Base-by-base conservation (phyloP, 2,797 vertebrate genomes). In the Orientallactaga sibirica region DNA sequence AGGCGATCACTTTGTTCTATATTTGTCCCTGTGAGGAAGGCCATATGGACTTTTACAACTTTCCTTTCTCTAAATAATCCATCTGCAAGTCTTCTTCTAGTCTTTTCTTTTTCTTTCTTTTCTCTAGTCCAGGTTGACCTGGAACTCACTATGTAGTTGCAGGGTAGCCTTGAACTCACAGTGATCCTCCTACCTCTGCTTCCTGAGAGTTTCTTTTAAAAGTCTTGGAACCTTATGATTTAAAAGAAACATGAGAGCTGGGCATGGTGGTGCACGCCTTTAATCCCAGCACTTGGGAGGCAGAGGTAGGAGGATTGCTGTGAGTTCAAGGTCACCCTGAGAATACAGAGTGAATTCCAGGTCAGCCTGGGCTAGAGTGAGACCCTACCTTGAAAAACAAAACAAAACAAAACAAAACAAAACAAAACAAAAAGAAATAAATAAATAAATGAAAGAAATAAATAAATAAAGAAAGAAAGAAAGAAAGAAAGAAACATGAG, bases 21-120 rank as follows among this genome's bases (percentile, higher is more conserved):
- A 43, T 86, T 70, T 18, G 8, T 85, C 43, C 62, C 94, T 68
- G 64, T 88, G 77, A 76, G 81, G 55, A 86, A 94, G 87, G 77
- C 7, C n/a, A n/a, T 68, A 90, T 88, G 33, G 52, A 86, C 20
- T 91, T 85, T 16, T 3, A 52, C 11, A 84, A 33, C 6, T 14
- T 85, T 79, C 25, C 3, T 29, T 94, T 81, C 62, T 78, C 20
- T 64, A 55, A 64, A 29, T 92, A 94, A 84, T 74, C 85, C 68
- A 77, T 71, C 15, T 18, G 3, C 71, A 67, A 55, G 5, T 73
- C 29, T 74, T 74, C 74, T 88, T 82, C 74, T 5, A 76, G 1
- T 77, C 41, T 75, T 90, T 74, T 78, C 24, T 83, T 22, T 24
- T 66, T 22, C 64, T 25, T 48, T 48, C 48, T 48, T 37, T 37